Percentiles rank a stretch among this genome's conserved stretches.
Conservation (phyloP, 2,113 vertebrate genomes). For the Platichthys stellatus region DNA sequence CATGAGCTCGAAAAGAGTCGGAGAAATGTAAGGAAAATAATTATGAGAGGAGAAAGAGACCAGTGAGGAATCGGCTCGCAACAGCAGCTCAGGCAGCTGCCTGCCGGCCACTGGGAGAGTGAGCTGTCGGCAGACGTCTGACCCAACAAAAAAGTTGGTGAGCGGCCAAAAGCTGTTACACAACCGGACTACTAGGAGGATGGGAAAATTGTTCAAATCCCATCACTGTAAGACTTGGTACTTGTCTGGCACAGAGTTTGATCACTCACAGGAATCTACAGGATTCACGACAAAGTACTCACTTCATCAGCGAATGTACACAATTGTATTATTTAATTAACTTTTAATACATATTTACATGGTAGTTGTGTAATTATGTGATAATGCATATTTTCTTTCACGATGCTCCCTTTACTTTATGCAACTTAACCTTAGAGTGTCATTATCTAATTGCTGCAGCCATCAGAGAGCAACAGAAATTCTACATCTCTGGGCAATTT, state of each 20-base stretch:
- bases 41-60: background rate
- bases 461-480: too few relatives aligned
- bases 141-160: background rate
- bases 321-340: too few relatives aligned
- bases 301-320: background rate
- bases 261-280: background rate
- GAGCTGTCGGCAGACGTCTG: background rate
- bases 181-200: background rate
- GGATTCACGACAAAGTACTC: background rate
- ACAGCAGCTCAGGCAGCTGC: background rate
- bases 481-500: too few relatives aligned
- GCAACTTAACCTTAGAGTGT: too few relatives aligned
- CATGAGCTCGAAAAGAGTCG: background rate
- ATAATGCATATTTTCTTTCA: background rate
- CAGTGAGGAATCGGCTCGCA: background rate
- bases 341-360: too few relatives aligned
- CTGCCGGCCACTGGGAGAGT: background rate
- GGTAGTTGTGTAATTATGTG: too few relatives aligned
- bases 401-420: background rate
- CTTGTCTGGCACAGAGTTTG: background rate
- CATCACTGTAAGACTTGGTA: background rate
- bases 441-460: background rate
- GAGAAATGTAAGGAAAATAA: background rate
- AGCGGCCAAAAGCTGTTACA: background rate
- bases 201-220: background rate